A percentile compares a stretch with the other conserved stretches of the same genome.
phyloP scores from a whole-genome alignment of 2,888 invertebrate genomes.

The Chrysotoxum bicinctum region DNA sequence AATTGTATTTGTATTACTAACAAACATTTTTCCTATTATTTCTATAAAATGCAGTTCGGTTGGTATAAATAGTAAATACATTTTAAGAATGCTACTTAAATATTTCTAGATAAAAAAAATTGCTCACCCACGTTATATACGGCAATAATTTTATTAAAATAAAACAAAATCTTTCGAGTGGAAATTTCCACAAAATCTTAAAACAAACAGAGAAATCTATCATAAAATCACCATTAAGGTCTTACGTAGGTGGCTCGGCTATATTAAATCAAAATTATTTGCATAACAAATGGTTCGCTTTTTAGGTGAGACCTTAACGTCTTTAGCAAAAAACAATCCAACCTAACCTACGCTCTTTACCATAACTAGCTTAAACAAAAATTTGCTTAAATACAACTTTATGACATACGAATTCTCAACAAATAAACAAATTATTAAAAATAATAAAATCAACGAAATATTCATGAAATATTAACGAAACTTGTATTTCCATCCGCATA shows the following conservation, averaged over 20 bases:
- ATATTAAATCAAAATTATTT: conserved; percentile 29
- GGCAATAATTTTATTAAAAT: background rate
- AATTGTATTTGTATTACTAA: no score
- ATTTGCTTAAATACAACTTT: background rate
- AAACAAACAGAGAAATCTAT: conserved; percentile 3
- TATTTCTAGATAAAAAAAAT: no score
- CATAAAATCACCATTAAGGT: background rate
- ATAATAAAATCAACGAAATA: conserved; percentile 9
- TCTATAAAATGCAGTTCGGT: no score
- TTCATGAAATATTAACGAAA: background rate
- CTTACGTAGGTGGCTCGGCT: conserved; percentile 11
- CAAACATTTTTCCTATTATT: no score
- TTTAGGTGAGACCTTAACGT: background rate
- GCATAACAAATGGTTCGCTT: conserved; percentile 6
- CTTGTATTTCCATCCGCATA: conserved; percentile 8
- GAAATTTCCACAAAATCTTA: conserved; percentile 10
- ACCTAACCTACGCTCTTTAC: conserved; percentile 20
- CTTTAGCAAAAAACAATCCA: background rate
- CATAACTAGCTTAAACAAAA: conserved; percentile 16
- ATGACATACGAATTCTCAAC: background rate
- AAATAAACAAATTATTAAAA: conserved; percentile 10
- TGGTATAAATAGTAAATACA: no score
- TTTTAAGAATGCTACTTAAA: no score
- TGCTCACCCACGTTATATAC: background rate
- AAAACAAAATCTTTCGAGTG: background rate